These are phyloP conservation scores for Noctilio leporinus DNA, from an alignment of 2,113 vertebrate species.

Conservation along the genomic window DNA sequence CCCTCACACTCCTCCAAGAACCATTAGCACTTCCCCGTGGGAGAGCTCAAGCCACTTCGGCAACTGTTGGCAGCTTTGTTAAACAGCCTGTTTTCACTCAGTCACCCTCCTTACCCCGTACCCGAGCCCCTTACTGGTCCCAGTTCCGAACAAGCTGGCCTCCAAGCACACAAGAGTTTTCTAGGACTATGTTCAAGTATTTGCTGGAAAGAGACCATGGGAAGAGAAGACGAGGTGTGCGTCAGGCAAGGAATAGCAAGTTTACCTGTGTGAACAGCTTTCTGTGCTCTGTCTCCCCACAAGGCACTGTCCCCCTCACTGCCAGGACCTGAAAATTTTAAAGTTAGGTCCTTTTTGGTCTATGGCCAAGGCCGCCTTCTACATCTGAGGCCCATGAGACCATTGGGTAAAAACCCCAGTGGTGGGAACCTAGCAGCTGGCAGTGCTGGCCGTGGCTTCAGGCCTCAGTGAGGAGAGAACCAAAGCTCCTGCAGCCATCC, in stretches of 20 bases:
- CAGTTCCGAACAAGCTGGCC: not conserved
- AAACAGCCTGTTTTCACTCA: not conserved
- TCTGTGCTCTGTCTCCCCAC: not conserved
- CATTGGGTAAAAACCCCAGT: not conserved
- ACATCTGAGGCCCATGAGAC: not conserved
- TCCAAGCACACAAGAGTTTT: not conserved
- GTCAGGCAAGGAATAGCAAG: not conserved
- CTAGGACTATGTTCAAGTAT: not conserved
- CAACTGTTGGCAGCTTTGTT: not conserved
- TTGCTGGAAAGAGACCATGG: not conserved
- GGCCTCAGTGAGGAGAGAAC: not conserved
- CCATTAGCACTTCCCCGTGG: conserved; percentile 44
- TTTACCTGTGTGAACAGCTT: not conserved
- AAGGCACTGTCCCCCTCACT: not conserved
- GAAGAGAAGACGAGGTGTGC: not conserved
- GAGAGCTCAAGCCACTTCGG: not conserved
- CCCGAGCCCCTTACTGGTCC: not conserved
- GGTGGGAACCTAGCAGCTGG: no score
- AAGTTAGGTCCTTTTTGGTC: not conserved
- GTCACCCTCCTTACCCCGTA: not conserved
- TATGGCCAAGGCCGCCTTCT: not conserved
- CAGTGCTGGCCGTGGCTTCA: not conserved
- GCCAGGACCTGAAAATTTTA: not conserved
- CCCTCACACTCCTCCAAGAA: conserved; percentile 32
- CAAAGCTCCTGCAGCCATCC: not conserved